These are phyloP conservation scores for Nesogale talazaci DNA, from an alignment of 2,113 vertebrate species.

Conservation along the genomic window DNA sequence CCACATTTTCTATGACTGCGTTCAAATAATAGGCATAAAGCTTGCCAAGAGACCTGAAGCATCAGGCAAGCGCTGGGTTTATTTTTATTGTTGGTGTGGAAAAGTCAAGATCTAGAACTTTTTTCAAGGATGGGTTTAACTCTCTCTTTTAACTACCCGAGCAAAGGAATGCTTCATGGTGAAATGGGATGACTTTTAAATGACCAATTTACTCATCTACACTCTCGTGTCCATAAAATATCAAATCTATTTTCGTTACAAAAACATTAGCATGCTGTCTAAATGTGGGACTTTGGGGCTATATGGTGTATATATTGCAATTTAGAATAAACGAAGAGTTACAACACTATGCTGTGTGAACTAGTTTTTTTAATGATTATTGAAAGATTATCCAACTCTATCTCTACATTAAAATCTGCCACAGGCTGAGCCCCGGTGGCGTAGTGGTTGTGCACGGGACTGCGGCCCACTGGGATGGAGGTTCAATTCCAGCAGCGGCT, in stretches of 20 bases:
- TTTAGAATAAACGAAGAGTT: not conserved
- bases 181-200: not conserved
- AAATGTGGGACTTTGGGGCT: not conserved
- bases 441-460: no score
- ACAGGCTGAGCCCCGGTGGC: no score
- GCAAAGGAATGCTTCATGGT: not conserved
- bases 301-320: no score
- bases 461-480: no score
- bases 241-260: not conserved
- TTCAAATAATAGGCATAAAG: not conserved
- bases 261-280: not conserved
- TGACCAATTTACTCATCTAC: conserved; percentile 1
- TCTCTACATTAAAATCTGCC: no score
- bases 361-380: not conserved
- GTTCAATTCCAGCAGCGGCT: no score
- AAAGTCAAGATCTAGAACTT: not conserved
- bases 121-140: not conserved
- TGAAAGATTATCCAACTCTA: not conserved
- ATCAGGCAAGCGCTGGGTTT: not conserved
- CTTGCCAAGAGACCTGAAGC: not conserved
- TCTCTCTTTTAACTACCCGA: not conserved
- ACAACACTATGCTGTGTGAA: not conserved
- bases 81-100: not conserved
- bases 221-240: not conserved
- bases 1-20: no score